Percentiles rank a stretch among this genome's conserved stretches.
Conservation (phyloP, 2,888 invertebrate genomes). For the Idaea dimidiata region DNA sequence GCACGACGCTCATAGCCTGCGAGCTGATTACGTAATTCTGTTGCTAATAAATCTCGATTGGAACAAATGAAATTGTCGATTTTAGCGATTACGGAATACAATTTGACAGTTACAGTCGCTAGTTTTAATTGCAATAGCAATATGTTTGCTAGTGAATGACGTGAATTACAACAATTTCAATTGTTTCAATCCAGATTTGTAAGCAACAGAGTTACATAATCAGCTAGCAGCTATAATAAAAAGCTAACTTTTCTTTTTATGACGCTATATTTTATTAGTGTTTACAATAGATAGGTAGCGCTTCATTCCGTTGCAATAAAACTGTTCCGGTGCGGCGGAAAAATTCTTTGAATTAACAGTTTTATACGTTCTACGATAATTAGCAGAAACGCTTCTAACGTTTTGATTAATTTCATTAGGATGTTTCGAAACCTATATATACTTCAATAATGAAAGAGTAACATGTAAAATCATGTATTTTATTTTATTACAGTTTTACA, state of each 20-base stretch:
- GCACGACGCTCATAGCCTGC: constrained; percentile 22
- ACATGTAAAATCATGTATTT: constrained; percentile 9
- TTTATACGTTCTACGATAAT: neutral
- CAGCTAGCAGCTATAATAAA: too few species aligned
- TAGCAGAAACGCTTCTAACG: neutral
- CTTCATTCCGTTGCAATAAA: constrained; percentile 1
- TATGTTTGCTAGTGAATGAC: too few species aligned
- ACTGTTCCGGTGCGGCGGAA: neutral
- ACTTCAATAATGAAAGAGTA: neutral
- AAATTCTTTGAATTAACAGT: neutral
- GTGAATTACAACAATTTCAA: too few species aligned
- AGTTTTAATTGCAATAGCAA: too few species aligned
- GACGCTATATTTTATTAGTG: constrained; percentile 22
- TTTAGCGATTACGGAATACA: too few species aligned
- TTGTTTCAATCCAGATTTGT: too few species aligned
- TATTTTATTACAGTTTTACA: constrained; percentile 41
- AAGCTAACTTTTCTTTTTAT: constrained; percentile 23
- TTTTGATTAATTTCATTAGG: neutral
- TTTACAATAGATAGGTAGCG: constrained; percentile 16
- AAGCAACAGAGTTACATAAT: too few species aligned
- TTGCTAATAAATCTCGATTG: too few species aligned
- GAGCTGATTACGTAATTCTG: too few species aligned
- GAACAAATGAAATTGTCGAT: too few species aligned
- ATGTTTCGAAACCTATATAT: neutral
- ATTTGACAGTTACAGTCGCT: too few species aligned